Conservation (phyloP, 2,888 invertebrate species). For the Trypoxylon attenuatum region DNA sequence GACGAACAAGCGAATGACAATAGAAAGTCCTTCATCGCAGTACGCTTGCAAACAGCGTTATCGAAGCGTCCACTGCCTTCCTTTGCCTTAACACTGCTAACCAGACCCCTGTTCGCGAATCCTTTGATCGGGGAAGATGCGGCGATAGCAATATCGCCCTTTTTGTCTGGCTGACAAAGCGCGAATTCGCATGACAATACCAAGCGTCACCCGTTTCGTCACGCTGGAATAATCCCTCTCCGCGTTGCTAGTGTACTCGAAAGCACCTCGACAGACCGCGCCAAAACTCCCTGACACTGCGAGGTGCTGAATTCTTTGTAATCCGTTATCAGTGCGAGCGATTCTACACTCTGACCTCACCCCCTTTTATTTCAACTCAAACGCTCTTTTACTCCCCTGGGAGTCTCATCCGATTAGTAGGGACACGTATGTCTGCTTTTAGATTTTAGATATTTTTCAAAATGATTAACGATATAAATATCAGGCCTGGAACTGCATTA, state of each 20-base stretch:
- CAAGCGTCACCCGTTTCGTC: slow-evolving; percentile 16
- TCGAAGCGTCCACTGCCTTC: too few species aligned
- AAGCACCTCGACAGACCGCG: not conserved
- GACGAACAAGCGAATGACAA: not conserved
- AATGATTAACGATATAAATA: not conserved
- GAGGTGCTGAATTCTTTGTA: not conserved
- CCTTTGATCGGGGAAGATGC: not conserved
- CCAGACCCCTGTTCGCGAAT: not conserved
- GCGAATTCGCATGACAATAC: slow-evolving; percentile 23
- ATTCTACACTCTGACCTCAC: too few species aligned
- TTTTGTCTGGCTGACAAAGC: not conserved
- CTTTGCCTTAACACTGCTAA: not conserved
- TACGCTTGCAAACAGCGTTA: too few species aligned
- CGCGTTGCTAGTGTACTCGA: not conserved
- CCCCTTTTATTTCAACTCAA: too few species aligned
- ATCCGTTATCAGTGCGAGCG: too few species aligned
- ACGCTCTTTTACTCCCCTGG: too few species aligned
- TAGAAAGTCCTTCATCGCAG: not conserved
- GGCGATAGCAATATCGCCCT: too few species aligned
- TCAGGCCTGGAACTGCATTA: not conserved
- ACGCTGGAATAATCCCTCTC: not conserved
- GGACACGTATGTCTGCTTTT: not conserved
- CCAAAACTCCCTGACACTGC: not conserved
- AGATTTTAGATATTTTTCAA: not conserved
- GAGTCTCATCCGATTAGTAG: too few species aligned